Evolutionary conservation across 2,113 vertebrate genomes (phyloP), one percentile per base, ranked within the genome.

Genomic region (Rutilus rutilus): DNA sequence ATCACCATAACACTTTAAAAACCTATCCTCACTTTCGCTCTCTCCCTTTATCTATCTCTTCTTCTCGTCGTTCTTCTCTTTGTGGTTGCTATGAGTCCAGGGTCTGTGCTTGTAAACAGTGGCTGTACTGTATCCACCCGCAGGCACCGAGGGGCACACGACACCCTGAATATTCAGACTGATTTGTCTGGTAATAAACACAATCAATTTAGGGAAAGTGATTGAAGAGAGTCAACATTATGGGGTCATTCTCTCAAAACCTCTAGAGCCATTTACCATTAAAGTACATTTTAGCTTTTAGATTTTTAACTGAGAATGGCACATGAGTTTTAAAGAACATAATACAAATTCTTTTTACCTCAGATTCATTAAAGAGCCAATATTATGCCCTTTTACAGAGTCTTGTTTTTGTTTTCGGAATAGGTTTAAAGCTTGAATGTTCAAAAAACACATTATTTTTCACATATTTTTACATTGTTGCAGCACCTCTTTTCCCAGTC

Each of bases 61-160:
- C 67, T 42, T 27, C 90, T 88, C 89, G 91, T 88, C 77, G 60
- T 62, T 54, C 83, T 69, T 84, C 82, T 84, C 86, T 87, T 88
- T 62, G 83, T 85, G 76, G 91, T 93, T 94, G 92, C 92, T 89
- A 92, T 82, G 89, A 92, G 88, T 42, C 87, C 82, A 78, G 73
- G 64, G 88, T 42, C 65, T 86, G 42, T 47, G 74, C 21, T 75
- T 76, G 78, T 83, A 84, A 69, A 87, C 59, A 84, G 39, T 87
- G 52, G 27, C 25, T 11, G 8, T 15, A 19, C 15, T 14, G 27
- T 15, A 19, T 54, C 7, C 9, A 52, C 3, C 54, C 8, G 0
- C 9, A 54, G 75, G 27, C 27, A 77, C 25, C 10, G 42, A 50
- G n/a, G 42, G 73, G 42, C 73, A 75, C 21, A 75, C 2, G 21